These are phyloP conservation scores for Pseudopodoces humilis DNA, from an alignment of 2,113 vertebrate species.

Conservation along the genomic window DNA sequence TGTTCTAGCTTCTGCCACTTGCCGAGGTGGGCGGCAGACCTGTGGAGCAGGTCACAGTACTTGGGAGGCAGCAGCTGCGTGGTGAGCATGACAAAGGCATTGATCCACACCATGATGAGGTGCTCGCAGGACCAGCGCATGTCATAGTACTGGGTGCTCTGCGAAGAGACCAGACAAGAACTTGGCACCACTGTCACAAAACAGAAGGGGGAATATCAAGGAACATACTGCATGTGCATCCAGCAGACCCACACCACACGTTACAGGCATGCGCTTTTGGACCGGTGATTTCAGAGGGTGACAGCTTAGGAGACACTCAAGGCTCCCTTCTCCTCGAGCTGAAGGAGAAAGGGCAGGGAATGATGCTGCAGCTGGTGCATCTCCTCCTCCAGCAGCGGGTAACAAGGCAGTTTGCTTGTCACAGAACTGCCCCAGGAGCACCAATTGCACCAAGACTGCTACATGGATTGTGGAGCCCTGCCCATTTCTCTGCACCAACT, in stretches of 20 bases:
- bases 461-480: background rate
- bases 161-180: constrained; percentile 57
- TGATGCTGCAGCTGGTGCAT: background rate
- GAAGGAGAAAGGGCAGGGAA: constrained; percentile 27
- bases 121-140: constrained; percentile 99
- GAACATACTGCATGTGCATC: constrained; percentile 33
- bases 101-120: constrained; percentile 99
- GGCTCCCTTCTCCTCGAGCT: constrained; percentile 34
- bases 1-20: constrained; percentile 98
- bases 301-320: constrained; percentile 29
- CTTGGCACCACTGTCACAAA: background rate
- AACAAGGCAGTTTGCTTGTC: background rate
- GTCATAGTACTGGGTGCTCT: constrained; percentile 99
- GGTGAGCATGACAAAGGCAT: constrained; percentile 99
- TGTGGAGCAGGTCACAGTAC: constrained; percentile 96
- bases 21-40: constrained; percentile 93
- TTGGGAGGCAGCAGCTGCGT: constrained; percentile 94
- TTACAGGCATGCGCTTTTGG: constrained; percentile 71
- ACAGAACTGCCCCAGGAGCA: background rate
- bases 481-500: background rate
- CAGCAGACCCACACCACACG: constrained; percentile 66
- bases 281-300: constrained; percentile 37
- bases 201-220: background rate
- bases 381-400: background rate
- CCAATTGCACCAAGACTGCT: background rate